A percentile compares a stretch with the other conserved stretches of the same genome.
Evolutionary conservation across 2,888 invertebrate species (phyloP).

Genomic region (Scaptomyza caliginosa): DNA sequence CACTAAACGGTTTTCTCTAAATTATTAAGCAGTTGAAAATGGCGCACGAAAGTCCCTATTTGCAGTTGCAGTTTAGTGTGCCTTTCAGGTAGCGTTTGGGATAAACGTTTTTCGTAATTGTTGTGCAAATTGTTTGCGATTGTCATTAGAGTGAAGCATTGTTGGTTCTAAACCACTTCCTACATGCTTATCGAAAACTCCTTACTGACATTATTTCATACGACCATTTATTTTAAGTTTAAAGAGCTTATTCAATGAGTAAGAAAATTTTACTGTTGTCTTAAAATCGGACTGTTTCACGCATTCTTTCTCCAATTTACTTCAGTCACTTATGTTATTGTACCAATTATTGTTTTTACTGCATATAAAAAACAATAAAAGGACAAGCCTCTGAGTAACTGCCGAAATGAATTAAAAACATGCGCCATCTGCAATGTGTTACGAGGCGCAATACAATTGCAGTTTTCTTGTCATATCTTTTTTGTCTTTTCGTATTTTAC

Average conservation of each 20-base stretch:
- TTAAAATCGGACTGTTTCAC: slow-evolving; percentile 27
- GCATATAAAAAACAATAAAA: slow-evolving; percentile 32
- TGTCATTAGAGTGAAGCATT: slow-evolving; percentile 20
- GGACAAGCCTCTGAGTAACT: slow-evolving; percentile 36
- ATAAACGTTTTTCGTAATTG: slow-evolving; percentile 37
- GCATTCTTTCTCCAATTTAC: neutral
- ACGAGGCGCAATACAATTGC: slow-evolving; percentile 35
- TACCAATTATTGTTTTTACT: slow-evolving; percentile 57
- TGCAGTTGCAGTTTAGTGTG: neutral
- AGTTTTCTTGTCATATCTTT: slow-evolving; percentile 25
- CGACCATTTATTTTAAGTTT: no score
- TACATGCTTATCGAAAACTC: fast-evolving
- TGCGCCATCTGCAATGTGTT: slow-evolving; percentile 75
- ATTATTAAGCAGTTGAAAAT: slow-evolving; percentile 39
- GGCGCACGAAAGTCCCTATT: neutral
- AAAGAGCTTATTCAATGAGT: neutral
- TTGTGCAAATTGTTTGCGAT: slow-evolving; percentile 51
- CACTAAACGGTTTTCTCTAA: slow-evolving; percentile 27
- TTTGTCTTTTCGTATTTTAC: slow-evolving; percentile 24
- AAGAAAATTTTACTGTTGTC: slow-evolving; percentile 29
- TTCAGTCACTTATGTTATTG: slow-evolving; percentile 25
- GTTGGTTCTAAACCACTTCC: no score
- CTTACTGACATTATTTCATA: no score
- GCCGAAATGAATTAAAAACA: slow-evolving; percentile 73
- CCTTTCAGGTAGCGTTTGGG: slow-evolving; percentile 9